Base-by-base conservation (phyloP, 2,797 vertebrate species). In the Danio kyathit region DNA sequence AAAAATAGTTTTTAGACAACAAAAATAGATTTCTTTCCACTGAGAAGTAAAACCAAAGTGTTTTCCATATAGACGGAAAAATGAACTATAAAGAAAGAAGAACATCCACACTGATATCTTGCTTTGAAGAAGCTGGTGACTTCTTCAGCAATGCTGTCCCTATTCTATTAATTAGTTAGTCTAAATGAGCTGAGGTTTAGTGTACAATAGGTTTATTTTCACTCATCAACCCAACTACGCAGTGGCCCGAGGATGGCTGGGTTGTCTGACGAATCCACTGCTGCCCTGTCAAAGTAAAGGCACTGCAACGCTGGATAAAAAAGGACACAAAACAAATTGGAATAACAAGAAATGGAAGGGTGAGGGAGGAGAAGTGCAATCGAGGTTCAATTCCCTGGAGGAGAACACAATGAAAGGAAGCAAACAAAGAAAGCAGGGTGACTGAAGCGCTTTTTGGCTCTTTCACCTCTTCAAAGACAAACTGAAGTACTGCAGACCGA, bases 181-280 rank as follows among this genome's bases (percentile, higher is more conserved):
- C 29, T 64, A 74, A 78, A 80, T 67, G 65, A 74, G 49, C 16
- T n/a, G 14, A 65, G 67, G 74, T 41, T 41, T 49, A 41, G 13
- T 38, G 49, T 60, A 72, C 57, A 54, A 64, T 75, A 71, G 73
- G 48, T 82, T 83, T 73, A 81, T 72, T 78, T 82, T 63, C 64
- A 74, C 57, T 66, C 77, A 83, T 83, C 75, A 82, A 81, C 56
- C 38, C 48, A 73, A 74, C 66, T 60, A 16, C 2, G 38, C 59
- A 29, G 9, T 46, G 48, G 63, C 63, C 46, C 6, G 16, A 41
- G 21, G 14, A 69, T 17, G 19, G 19, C 75, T 10, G 19, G 46
- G 46, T 52, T 17, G 57, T 59, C 65, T 64, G 16, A 49, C 17
- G 3, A 61, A 56, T n/a, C 29, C 12, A 8, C 41, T 46, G n/a